phyloP scores from a whole-genome alignment of 1,140 invertebrate species.

The Rhynchophorus ferrugineus region DNA sequence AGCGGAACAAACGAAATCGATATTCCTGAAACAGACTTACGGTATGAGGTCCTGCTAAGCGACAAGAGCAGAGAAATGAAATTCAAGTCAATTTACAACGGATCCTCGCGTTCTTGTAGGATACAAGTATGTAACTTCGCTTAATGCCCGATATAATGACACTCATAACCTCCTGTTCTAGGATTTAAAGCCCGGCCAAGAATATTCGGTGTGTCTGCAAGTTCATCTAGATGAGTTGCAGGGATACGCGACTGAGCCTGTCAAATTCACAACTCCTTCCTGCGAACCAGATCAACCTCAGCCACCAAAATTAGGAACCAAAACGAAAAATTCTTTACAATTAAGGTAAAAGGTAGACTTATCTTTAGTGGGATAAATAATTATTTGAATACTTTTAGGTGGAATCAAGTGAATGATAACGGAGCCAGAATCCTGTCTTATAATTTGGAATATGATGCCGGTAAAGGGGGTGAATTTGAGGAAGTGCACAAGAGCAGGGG shows the following conservation, averaged over 20 bases:
- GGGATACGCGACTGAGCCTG: slow-evolving; percentile 46
- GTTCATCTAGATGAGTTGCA: slow-evolving; percentile 45
- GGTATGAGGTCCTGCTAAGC: slow-evolving; percentile 67
- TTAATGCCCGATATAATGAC: not conserved
- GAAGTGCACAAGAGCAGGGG: slow-evolving; percentile 60
- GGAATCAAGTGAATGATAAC: slow-evolving; percentile 65
- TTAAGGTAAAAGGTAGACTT: slow-evolving; percentile 18
- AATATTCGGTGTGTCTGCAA: slow-evolving; percentile 65
- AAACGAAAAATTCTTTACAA: slow-evolving; percentile 53
- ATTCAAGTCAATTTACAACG: slow-evolving; percentile 74
- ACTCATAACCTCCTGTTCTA: slow-evolving; percentile 8
- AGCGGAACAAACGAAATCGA: slow-evolving; percentile 36
- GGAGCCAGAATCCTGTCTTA: slow-evolving; percentile 71
- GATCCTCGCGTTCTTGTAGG: slow-evolving; percentile 56
- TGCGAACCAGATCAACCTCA: slow-evolving; percentile 57
- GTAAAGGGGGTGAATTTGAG: slow-evolving; percentile 55
- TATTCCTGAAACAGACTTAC: slow-evolving; percentile 52
- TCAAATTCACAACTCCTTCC: slow-evolving; percentile 54
- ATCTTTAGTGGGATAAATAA: not conserved
- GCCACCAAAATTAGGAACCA: slow-evolving; percentile 51
- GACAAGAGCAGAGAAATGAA: slow-evolving; percentile 65
- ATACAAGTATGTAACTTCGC: slow-evolving; percentile 46
- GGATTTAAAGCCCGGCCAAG: slow-evolving; percentile 72
- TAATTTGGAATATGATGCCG: slow-evolving; percentile 71
- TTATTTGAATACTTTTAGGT: slow-evolving; percentile 38